A percentile compares a stretch with the other conserved stretches of the same genome.
Evolutionary conservation across 2,797 vertebrate species (phyloP).

Genomic region (Tapirus indicus): DNA sequence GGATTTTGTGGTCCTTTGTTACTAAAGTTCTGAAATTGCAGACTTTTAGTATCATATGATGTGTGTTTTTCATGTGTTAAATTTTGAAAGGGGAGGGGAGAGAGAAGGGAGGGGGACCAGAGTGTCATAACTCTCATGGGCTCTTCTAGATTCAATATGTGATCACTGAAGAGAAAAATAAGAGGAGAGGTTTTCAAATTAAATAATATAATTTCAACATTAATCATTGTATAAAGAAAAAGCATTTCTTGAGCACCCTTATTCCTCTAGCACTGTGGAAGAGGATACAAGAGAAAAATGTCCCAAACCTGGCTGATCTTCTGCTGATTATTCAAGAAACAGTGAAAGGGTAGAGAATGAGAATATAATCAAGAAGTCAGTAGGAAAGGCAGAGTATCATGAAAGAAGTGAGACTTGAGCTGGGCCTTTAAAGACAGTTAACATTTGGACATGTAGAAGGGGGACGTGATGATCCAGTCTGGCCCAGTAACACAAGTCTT

Average conservation of each 20-base stretch:
- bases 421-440: conserved; percentile 33
- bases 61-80: conserved; percentile 27
- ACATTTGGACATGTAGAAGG: background rate
- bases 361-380: background rate
- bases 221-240: conserved; percentile 13
- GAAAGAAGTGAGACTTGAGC: conserved; percentile 15
- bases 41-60: conserved; percentile 16
- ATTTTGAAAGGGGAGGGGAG: background rate
- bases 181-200: conserved; percentile 32
- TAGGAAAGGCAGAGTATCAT: conserved; percentile 44
- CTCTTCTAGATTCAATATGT: conserved; percentile 35
- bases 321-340: conserved; percentile 47
- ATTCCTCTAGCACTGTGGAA: background rate
- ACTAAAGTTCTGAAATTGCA: conserved; percentile 26
- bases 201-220: conserved; percentile 45
- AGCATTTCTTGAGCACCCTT: conserved; percentile 34
- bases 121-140: background rate
- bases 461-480: background rate
- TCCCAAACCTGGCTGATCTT: background rate
- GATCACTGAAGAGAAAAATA: conserved; percentile 45
- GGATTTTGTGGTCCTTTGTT: conserved; percentile 65
- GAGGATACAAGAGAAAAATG: conserved; percentile 33
- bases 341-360: background rate
- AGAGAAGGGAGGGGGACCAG: background rate
- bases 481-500: conserved; percentile 1